Evolutionary conservation across 2,888 invertebrate genomes (phyloP).

Genomic region (Lissonota sp.): DNA sequence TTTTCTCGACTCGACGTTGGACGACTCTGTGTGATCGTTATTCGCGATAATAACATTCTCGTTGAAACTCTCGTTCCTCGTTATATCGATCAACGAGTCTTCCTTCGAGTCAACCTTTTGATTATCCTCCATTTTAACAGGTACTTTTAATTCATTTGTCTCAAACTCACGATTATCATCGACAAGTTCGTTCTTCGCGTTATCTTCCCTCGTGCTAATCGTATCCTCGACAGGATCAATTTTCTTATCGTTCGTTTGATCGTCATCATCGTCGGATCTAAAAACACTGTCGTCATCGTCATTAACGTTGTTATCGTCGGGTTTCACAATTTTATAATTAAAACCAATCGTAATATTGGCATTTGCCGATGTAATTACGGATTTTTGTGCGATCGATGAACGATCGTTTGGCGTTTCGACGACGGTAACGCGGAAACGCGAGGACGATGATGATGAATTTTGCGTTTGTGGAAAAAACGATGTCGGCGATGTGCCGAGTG

Average conservation of each 20-base stretch:
- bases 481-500: constrained; percentile 84
- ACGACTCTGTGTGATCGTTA: too few species aligned
- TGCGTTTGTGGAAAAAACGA: constrained; percentile 84
- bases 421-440: constrained; percentile 81
- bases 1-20: background rate
- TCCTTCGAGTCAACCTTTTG: constrained; percentile 8
- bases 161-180: constrained; percentile 3
- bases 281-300: too few species aligned
- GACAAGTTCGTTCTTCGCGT: background rate
- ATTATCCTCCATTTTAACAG: constrained; percentile 49
- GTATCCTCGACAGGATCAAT: background rate
- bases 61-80: too few species aligned
- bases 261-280: constrained; percentile 68
- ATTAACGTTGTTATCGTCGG: constrained; percentile 61
- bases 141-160: constrained; percentile 21
- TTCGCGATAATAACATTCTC: background rate
- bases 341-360: constrained; percentile 73
- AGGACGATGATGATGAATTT: constrained; percentile 52
- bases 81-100: background rate
- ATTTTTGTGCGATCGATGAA: constrained; percentile 78
- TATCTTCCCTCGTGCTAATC: background rate
- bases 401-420: constrained; percentile 73
- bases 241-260: background rate
- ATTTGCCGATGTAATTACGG: constrained; percentile 82
- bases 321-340: constrained; percentile 67